Evolutionary conservation across 2,797 vertebrate species (phyloP), one percentile per base, ranked within the genome.

Genomic region (Amblyopsis hoosieri): DNA sequence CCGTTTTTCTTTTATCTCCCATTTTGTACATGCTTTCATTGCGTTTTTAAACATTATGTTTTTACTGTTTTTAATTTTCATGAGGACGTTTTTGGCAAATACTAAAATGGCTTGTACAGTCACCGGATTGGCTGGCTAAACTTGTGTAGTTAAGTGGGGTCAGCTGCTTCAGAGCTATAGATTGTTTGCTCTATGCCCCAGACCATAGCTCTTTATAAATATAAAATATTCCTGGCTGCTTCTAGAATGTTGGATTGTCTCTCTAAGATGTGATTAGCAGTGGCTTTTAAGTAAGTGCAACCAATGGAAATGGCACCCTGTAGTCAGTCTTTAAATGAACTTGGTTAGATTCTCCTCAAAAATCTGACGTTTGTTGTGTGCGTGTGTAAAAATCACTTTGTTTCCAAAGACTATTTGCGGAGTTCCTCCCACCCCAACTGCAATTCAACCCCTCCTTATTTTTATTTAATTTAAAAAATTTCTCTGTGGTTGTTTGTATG

Each of bases 21-120:
- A 55, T 23, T 23, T 58, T 89, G 71, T 83, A 83, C 90, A 85
- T 91, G 71, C 78, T 87, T 91, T 91, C 87, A 87, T 75, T 89
- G 84, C 86, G 75, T 87, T 53, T 23, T 90, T 67, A 80, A 90
- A 89, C 79, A 81, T 88, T 87, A 80, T 84, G 74, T 80, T 89
- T 86, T 86, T 79, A 80, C 52, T 71, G 60, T 71, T 64, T 67
- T 55, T 65, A 70, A 78, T 77, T 62, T 82, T 85, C 45, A 54
- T 46, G 52, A 64, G 14, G 57, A 10, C 53, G 3, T 14, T 74
- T 57, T 15, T 87, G 76, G 87, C 82, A 60, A 81, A 80, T 76
- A 60, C 60, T 23, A 19, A 57, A n/a, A 57, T 61, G 76, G 75
- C 53, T 57, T 90, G 86, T 89, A 77, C 70, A 85, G 71, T 79